phyloP scores from a whole-genome alignment of 37 sponge, comb jelly and placozoan genomes.

The Haliclona indistincta region DNA sequence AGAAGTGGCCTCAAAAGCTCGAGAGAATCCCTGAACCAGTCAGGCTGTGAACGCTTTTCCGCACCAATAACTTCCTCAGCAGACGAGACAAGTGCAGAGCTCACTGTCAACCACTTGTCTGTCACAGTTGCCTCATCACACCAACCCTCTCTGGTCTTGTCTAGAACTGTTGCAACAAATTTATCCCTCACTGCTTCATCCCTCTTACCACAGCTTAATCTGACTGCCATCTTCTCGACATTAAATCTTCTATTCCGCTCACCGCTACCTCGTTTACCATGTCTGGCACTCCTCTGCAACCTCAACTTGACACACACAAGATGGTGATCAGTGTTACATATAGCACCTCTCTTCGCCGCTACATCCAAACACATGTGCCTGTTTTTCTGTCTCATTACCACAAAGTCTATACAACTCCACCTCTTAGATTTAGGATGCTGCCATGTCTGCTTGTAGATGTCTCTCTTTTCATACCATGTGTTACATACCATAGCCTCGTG shows the following conservation, averaged over 20 bases:
- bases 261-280: neutral
- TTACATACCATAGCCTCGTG: conserved; percentile 40
- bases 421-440: conserved; percentile 41
- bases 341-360: conserved; percentile 15
- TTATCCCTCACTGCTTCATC: no score
- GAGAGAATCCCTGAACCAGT: no score
- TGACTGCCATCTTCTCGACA: conserved; percentile 1
- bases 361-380: conserved; percentile 33
- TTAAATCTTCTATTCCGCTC: neutral
- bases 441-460: conserved; percentile 40
- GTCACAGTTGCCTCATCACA: no score
- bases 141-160: no score
- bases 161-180: no score
- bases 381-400: conserved; percentile 13
- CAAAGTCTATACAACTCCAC: conserved; percentile 49
- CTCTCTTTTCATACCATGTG: conserved; percentile 42
- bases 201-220: no score
- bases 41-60: no score
- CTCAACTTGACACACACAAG: conserved; percentile 12
- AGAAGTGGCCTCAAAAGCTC: neutral
- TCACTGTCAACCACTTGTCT: no score
- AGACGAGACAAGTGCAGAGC: no score
- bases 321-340: conserved; percentile 30
- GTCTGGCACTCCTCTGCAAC: neutral
- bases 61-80: no score